Base-by-base conservation (phyloP, 2,113 vertebrate genomes). In the Galbula dea region DNA sequence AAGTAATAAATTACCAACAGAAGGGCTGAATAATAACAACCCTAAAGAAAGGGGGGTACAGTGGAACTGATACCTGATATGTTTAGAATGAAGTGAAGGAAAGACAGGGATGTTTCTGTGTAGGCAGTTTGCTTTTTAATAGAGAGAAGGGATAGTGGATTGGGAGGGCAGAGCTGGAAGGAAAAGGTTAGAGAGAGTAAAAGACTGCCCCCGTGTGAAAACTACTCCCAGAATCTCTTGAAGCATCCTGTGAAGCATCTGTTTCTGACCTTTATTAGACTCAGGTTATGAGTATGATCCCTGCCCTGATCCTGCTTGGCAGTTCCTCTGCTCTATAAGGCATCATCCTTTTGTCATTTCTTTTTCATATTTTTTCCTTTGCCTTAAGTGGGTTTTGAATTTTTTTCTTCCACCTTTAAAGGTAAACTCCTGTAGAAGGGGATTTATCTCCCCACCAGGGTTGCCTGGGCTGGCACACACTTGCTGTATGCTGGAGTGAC, bases 341-440 rank as follows among this genome's bases (percentile, higher is more conserved):
- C 55, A 63, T 73, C 54, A 86, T 29, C 39, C 45, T 67, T 83
- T 37, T 29, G 88, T 86, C 39, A 30, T 83, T 55, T 74, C 32
- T 22, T 52, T 34, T 34, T 26, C 29, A 20, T 48, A 5, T 62
- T 61, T 26, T 37, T 23, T 48, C 71, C 59, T 80, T 68, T 16
- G 8, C 71, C 45, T 71, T 37, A 62, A 61, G 49, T 79, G 19
- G 23, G 15, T 90, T 82, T 89, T 81, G 67, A n/a, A n/a, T n/a
- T 5, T 72, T 87, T 94, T 92, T 54, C 11, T 83, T 76, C 15
- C n/a, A 87, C 18, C 46, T 77, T 92, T 94, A 75, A 85, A 94
- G 71, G 41, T 72, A 9, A 68, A 21, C 32, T 78, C 46, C 83
- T 26, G 17, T 79, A 75, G 67, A 61, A 93, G 27, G 46, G 59